Percentiles rank a stretch among this genome's conserved stretches.
Evolutionary conservation across 2,888 invertebrate species (phyloP).

Genomic region (Eutolmus rufibarbis): DNA sequence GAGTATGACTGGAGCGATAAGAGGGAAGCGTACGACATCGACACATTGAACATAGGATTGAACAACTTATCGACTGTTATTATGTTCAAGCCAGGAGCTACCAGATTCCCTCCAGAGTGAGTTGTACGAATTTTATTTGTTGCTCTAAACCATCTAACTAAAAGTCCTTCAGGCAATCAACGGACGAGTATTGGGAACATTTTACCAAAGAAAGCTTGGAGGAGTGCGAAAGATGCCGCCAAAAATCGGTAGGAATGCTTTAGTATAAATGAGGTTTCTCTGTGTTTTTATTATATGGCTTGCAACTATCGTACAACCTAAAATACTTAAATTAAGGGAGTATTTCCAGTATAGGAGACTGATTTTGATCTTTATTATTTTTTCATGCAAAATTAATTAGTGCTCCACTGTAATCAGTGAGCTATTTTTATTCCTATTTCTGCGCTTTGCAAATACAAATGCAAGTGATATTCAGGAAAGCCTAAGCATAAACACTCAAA

Average conservation of each 20-base stretch:
- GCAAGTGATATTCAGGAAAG: too few relatives aligned
- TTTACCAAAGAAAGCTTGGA: slow-evolving; percentile 81
- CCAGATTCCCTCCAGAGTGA: slow-evolving; percentile 77
- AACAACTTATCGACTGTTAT: slow-evolving; percentile 74
- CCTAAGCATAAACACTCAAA: too few relatives aligned
- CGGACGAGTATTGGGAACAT: slow-evolving; percentile 85
- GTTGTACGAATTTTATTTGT: slow-evolving; percentile 49
- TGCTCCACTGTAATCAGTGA: too few relatives aligned
- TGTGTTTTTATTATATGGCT: not conserved
- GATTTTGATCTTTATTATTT: too few relatives aligned
- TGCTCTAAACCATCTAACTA: not conserved
- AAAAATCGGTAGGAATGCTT: slow-evolving; percentile 68
- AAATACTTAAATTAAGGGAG: too few relatives aligned
- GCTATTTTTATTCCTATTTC: too few relatives aligned
- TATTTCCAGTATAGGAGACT: too few relatives aligned
- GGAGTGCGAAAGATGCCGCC: slow-evolving; percentile 76
- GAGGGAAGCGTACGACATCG: slow-evolving; percentile 78
- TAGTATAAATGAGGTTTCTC: not conserved
- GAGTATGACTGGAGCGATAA: slow-evolving; percentile 95
- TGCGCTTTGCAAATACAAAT: too few relatives aligned
- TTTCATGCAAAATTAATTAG: too few relatives aligned
- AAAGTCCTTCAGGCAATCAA: slow-evolving; percentile 71
- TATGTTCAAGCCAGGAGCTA: slow-evolving; percentile 81
- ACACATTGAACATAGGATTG: slow-evolving; percentile 73
- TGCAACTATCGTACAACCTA: too few relatives aligned